Evolutionary conservation across 2,113 vertebrate species (phyloP).

Genomic region (Hemiscyllium ocellatum): DNA sequence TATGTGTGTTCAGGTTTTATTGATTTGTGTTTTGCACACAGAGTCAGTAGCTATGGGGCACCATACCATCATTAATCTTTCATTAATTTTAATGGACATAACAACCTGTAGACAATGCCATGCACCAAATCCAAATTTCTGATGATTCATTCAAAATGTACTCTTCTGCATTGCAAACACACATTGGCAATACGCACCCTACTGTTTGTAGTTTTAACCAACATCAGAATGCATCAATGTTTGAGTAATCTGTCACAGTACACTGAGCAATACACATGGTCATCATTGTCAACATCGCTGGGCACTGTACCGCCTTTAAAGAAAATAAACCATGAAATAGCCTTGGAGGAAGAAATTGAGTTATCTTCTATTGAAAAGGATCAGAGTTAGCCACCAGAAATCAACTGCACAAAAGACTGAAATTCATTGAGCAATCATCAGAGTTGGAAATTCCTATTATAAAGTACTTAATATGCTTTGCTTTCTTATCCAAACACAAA

Average conservation of each 20-base stretch:
- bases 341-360: neutral
- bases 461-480: neutral
- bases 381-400: neutral
- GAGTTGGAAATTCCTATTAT: neutral
- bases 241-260: neutral
- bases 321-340: neutral
- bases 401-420: neutral
- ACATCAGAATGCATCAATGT: neutral
- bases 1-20: neutral
- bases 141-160: neutral
- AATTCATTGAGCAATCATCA: neutral
- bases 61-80: neutral
- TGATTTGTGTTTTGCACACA: neutral
- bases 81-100: neutral
- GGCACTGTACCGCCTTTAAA: neutral
- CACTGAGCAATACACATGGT: neutral
- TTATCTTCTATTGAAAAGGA: neutral
- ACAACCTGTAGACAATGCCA: neutral
- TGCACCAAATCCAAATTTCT: neutral
- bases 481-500: neutral
- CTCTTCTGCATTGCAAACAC: neutral
- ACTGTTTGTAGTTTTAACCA: neutral
- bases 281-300: neutral
- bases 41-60: neutral
- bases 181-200: neutral